Base-by-base conservation (phyloP, 2,888 invertebrate species). In the Cordilura impudica region DNA sequence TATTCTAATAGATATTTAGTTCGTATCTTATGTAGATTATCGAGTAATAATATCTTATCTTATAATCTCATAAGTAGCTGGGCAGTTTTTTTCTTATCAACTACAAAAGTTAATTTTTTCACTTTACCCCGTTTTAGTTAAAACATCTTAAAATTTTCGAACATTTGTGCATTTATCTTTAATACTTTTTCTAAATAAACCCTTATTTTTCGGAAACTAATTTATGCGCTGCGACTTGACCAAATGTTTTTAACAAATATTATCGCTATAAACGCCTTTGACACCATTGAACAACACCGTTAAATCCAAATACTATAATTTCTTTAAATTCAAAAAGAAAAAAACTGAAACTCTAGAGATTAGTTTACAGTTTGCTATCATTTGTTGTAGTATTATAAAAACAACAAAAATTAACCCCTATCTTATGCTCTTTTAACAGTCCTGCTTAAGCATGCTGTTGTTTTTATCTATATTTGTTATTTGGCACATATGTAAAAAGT, bases 351-450 rank as follows among this genome's bases (percentile, higher is more conserved):
- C 53, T 53, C 43, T 60, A 67, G 73, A 73, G 73, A 65, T 65
- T 63, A 39, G 4, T 39, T 39, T 39, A n/a, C n/a, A n/a, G n/a
- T 12, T 39, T 39, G 35, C 35, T 39, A 39, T 39, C 35, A 39
- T 39, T 39, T 31, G 8, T 31, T 31, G 1, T 31, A 53, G 5
- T 14, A 43, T 51, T 3, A 35, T 3, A 39, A 58, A 39, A 47
- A 21, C 16, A 2, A 47, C 26, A 45, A 39, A 67, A 76, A 76
- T 76, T 76, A 76, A 76, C 75, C 75, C 75, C 70, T 76, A 76
- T 76, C 39, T 56, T 31, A 63, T 76, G 75, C 75, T 76, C 75
- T 76, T 76, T 76, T 76, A 31, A 63, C 75, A 76, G 75, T 70
- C 69, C 69, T 65, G 31, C 16, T 19, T 70, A 70, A 63, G 43